These are phyloP conservation scores for Loriculus beryllinus DNA, from an alignment of 2,797 vertebrate genomes.

Conservation along the genomic window DNA sequence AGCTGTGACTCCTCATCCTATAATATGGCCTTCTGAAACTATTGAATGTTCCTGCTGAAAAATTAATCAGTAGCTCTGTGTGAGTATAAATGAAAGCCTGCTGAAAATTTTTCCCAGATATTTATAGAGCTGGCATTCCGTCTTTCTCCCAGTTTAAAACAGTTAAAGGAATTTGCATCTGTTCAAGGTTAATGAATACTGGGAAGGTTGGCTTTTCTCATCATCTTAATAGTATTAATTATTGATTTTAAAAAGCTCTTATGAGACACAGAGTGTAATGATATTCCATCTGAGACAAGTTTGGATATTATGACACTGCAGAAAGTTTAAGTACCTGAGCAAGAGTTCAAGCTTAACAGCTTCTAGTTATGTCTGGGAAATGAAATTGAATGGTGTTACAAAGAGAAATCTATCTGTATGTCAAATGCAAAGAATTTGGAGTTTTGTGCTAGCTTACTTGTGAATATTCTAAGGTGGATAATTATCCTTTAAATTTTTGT, in stretches of 20 bases:
- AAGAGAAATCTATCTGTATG: neutral
- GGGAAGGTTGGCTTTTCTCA: neutral
- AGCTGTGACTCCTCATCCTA: neutral
- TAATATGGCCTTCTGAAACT: neutral
- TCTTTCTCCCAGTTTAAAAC: constrained; percentile 17
- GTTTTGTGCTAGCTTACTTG: neutral
- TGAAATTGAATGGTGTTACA: neutral
- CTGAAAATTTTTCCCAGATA: neutral
- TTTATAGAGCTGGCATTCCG: neutral
- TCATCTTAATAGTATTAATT: constrained; percentile 3
- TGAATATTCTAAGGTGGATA: neutral
- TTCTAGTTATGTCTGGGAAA: neutral
- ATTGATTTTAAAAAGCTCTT: constrained; percentile 6
- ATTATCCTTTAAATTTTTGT: neutral
- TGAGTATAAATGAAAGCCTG: neutral
- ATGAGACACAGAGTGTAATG: neutral
- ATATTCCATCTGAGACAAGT: neutral
- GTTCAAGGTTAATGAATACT: constrained; percentile 5
- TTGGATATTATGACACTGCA: neutral
- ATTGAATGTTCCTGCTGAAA: neutral
- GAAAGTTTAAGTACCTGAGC: neutral
- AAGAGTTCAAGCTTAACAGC: constrained; percentile 15
- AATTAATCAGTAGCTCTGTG: neutral
- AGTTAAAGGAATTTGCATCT: neutral
- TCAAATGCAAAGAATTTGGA: neutral